Conservation (phyloP, 2,797 vertebrate genomes). For the Phataginus tricuspis region DNA sequence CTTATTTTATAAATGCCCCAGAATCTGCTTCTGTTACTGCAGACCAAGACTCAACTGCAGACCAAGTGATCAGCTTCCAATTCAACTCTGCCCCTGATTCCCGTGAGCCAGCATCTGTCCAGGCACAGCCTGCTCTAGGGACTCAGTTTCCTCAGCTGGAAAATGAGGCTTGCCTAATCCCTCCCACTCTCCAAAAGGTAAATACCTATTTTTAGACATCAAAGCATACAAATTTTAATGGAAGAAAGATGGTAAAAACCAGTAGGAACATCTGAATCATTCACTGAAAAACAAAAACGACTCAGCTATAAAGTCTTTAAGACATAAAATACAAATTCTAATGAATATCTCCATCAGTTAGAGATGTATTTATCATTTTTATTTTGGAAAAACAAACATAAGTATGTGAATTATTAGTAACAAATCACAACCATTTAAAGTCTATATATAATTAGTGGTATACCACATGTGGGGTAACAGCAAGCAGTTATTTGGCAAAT, state of each 20-base stretch:
- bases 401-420: slow-evolving; percentile 8
- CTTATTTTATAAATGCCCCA: background rate
- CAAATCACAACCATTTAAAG: slow-evolving; percentile 9
- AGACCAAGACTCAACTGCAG: background rate
- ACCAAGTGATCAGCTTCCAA: background rate
- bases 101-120: background rate
- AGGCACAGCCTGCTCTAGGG: background rate
- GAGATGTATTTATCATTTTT: background rate
- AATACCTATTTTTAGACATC: slow-evolving; percentile 10
- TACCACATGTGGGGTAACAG: background rate
- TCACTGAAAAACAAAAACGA: background rate
- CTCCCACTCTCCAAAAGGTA: background rate
- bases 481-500: slow-evolving; percentile 21
- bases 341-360: background rate
- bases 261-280: background rate
- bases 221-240: background rate
- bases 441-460: background rate
- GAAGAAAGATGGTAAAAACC: slow-evolving; percentile 1
- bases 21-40: background rate
- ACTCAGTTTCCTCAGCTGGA: background rate
- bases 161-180: background rate
- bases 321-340: background rate
- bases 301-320: background rate
- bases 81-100: background rate
- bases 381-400: slow-evolving; percentile 35